Conservation (phyloP, 2,797 vertebrate species). For the Acipenser oxyrinchus region DNA sequence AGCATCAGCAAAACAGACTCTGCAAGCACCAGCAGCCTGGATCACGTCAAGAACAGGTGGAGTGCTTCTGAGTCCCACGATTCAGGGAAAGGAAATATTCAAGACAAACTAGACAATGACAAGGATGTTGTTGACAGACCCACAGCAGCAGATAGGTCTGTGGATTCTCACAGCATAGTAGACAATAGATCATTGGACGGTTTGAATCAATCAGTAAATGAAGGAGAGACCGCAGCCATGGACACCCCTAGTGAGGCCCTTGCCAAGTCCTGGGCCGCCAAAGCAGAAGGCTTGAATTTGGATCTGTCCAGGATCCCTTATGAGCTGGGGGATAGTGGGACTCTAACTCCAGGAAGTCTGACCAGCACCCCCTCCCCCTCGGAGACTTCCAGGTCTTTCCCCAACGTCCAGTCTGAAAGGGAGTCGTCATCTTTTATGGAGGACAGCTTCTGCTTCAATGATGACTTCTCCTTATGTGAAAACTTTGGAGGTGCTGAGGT, state of each 20-base stretch:
- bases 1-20: conserved; percentile 45
- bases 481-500: conserved; percentile 78
- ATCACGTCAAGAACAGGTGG: conserved; percentile 17
- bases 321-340: conserved; percentile 66
- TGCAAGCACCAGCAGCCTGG: conserved; percentile 21
- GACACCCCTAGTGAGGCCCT: conserved; percentile 56
- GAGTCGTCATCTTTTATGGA: conserved; percentile 51
- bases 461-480: conserved; percentile 73
- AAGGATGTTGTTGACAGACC: conserved; percentile 33
- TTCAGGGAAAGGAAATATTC: conserved; percentile 34
- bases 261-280: conserved; percentile 66
- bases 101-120: conserved; percentile 15
- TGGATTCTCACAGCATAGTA: conserved; percentile 44
- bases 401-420: conserved; percentile 49
- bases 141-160: no score
- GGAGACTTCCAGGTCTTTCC: conserved; percentile 74
- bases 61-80: conserved; percentile 32
- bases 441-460: conserved; percentile 61
- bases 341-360: conserved; percentile 77
- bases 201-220: conserved; percentile 56
- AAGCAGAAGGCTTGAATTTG: conserved; percentile 70
- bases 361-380: conserved; percentile 86
- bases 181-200: conserved; percentile 70
- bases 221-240: conserved; percentile 55
- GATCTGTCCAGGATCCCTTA: conserved; percentile 75